Base-by-base conservation (phyloP, 1,140 invertebrate genomes). In the Leptoteleia sp. region DNA sequence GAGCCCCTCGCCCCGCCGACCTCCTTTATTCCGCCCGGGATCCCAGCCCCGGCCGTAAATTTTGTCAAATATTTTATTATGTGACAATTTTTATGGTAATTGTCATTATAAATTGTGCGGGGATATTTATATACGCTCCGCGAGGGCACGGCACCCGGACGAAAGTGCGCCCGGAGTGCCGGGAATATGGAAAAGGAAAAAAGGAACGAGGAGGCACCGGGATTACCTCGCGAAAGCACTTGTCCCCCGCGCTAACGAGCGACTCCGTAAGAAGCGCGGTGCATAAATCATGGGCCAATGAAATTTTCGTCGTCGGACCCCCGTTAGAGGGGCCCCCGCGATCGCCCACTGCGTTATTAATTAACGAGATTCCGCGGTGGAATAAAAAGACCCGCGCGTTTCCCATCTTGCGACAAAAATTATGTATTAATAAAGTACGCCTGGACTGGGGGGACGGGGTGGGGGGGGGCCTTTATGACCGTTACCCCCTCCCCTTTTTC, bases 31-130 rank as follows among this genome's bases (percentile, higher is more conserved):
- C 43, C 27, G 8, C 4, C 11, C 16, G 13, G 52, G n/a, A 70
- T 45, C 29, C 45, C n/a, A 45, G 33, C 11, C 50, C 38, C 35
- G 65, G 73, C 80, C 86, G 82, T 89, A 88, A 89, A 89, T 89
- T 85, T 84, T 75, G 81, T 76, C 79, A 82, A 87, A 87, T 88
- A 89, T 89, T 89, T 89, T 88, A 89, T 89, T 85, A 84, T 88
- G 84, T 83, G 87, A 89, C 88, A 88, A 89, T 89, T 89, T 89
- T 88, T 89, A 89, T 88, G 85, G 86, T 88, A 88, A 89, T 89
- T 87, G 85, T 88, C 86, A 89, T 88, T 89, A 89, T 89, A 89
- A 89, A 89, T 89, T 89, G 79, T 71, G 45, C 43, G 54, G 45
- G 75, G 80, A 84, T 87, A 89, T 89, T 89, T n/a, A n/a, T n/a